These are phyloP conservation scores for Mimachlamys varia DNA, from an alignment of 2,888 invertebrate species.

Conservation along the genomic window DNA sequence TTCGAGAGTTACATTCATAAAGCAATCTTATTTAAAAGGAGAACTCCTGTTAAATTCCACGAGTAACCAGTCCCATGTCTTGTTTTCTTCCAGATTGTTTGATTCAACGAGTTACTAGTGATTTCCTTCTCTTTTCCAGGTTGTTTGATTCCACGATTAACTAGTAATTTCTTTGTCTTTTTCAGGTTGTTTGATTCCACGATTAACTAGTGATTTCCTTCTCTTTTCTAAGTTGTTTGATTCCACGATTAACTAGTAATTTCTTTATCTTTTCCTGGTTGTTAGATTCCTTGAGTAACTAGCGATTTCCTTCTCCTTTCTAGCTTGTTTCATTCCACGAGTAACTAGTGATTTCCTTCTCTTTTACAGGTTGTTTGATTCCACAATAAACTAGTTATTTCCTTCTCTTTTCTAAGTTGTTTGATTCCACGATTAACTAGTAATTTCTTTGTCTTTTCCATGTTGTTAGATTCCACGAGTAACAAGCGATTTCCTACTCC, in stretches of 20 bases:
- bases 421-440: too few relatives aligned
- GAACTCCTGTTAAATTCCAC: background rate
- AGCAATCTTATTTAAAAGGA: too few relatives aligned
- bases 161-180: slow-evolving; percentile 32
- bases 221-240: slow-evolving; percentile 61
- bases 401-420: slow-evolving; percentile 59
- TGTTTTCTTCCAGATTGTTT: slow-evolving; percentile 60
- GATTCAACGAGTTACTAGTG: too few relatives aligned
- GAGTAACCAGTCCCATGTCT: background rate
- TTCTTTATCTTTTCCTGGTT: slow-evolving; percentile 57
- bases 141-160: too few relatives aligned
- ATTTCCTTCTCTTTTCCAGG: slow-evolving; percentile 54
- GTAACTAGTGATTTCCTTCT: background rate
- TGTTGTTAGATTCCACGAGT: too few relatives aligned
- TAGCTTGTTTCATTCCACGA: slow-evolving; percentile 68
- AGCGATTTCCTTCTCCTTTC: slow-evolving; percentile 39
- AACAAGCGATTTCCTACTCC: background rate
- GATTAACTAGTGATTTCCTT: too few relatives aligned
- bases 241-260: too few relatives aligned
- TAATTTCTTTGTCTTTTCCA: slow-evolving; percentile 49
- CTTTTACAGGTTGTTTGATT: slow-evolving; percentile 62
- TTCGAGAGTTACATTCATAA: too few relatives aligned
- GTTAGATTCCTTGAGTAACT: too few relatives aligned
- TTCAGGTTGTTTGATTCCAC: slow-evolving; percentile 66
- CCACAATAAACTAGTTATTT: too few relatives aligned